Base-by-base conservation (phyloP, 2,113 vertebrate species). In the Orientallactaga bullata region DNA sequence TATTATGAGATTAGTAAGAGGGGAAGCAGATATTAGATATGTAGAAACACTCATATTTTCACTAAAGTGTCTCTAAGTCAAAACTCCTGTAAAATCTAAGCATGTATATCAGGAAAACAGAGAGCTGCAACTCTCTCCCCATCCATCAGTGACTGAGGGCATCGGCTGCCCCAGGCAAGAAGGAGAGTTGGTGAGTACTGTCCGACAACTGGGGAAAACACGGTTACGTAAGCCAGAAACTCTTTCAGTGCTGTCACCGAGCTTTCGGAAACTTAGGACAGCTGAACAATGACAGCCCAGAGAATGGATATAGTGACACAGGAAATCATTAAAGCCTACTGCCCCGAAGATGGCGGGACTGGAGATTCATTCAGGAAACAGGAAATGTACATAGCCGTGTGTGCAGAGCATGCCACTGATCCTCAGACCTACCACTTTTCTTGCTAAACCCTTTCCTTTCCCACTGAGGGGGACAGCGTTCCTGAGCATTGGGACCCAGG, bases 301-400 rank as follows among this genome's bases (percentile, higher is more conserved):
- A 60, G 13, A 35, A n/a, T 3, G 21, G 18, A 30, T 9, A 32
- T 0, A 18, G 2, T 24, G n/a, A 88, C 32, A 65, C 1, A 7
- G 68, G 13, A 26, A 30, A 3, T 60, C 65, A 23, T 21, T 28
- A 7, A 66, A 2, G 18, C 23, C 13, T 4, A 51, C 7, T 15
- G 32, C 8, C 35, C 10, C 3, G 35, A 24, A 9, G 68, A 37
- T 20, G 66, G 0, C 9, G 11, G 28, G 42, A 24, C 18, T 4
- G 47, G 47, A 13, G 21, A 32, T 10, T 8, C 11, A 12, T 30
- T 42, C 65, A 58, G 13, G 9, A 30, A 26, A 58, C 7, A 4
- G 28, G 42, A 79, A 18, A 16, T 28, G n/a, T 3, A 11, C 9
- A 18, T 1, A n/a, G 10, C 20, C 0, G 0, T 3, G n/a, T n/a